Evolutionary conservation across 2,113 vertebrate species (phyloP).

Genomic region (Oreotragus oreotragus): DNA sequence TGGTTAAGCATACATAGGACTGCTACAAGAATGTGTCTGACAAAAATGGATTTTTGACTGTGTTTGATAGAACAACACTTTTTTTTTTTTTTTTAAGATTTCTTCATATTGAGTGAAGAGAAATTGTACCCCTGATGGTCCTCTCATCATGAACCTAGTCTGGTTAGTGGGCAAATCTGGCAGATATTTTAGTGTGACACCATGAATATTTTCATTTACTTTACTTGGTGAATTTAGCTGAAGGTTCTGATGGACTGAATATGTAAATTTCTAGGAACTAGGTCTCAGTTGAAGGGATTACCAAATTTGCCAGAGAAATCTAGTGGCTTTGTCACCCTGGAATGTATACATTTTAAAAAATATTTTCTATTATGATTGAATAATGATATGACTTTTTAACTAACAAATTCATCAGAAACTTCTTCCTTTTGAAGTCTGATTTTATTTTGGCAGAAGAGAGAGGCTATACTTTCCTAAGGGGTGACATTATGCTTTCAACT

Average conservation of each 20-base stretch:
- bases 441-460: conserved; percentile 1
- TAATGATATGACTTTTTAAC: not conserved
- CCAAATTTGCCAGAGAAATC: not conserved
- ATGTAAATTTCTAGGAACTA: not conserved
- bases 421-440: not conserved
- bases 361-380: not conserved
- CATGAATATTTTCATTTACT: not conserved
- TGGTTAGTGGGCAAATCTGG: not conserved
- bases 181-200: not conserved
- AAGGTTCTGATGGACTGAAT: not conserved
- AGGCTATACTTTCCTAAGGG: not conserved
- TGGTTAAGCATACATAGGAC: not conserved
- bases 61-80: not conserved
- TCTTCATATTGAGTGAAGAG: not conserved
- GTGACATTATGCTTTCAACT: not conserved
- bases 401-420: not conserved
- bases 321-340: not conserved
- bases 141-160: not conserved
- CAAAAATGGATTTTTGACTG: not conserved
- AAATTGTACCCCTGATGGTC: not conserved
- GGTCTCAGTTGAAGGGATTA: not conserved
- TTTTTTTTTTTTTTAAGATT: not conserved
- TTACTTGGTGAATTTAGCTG: not conserved
- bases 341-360: not conserved
- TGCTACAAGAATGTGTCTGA: not conserved